Evolutionary conservation across 2,113 vertebrate genomes (phyloP), one percentile per base, ranked within the genome.

Genomic region (Dicrurus megarhynchus): DNA sequence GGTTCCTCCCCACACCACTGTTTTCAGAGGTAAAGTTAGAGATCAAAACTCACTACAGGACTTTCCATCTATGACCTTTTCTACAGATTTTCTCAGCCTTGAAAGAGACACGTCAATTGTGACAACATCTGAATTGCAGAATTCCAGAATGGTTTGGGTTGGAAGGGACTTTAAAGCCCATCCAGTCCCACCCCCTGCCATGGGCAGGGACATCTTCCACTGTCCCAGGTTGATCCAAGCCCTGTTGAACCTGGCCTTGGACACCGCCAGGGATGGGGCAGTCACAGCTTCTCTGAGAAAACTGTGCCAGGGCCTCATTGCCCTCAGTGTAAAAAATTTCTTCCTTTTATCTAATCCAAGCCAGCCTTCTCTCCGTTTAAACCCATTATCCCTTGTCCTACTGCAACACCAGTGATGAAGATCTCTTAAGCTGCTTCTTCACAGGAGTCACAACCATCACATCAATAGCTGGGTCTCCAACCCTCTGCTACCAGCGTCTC

Each of bases 211-310:
- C 47, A 76, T 6, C 4, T 69, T 35, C 21, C 63, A 32, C 47
- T 35, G 1, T 8, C 14, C 30, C 47, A 47, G 17, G 7, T 0
- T 47, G 17, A 1, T 55, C 70, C 61, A 41, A 61, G 16, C 11
- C 11, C 28, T 0, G 0, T 10, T 13, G 23, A 89, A 0, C 9
- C 20, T 55, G 14, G 14, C 16, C 61, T 61, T 21, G 47, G 10
- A 35, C 18, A 32, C 6, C 75, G 1, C 11, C 61, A 68, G 39
- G n/a, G 47, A 35, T 60, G 55, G 14, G 11, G 6, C 16, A 55
- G 14, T 3, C 41, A 55, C 47, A 41, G 15, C 9, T 53, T 0
- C 26, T 23, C 30, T 49, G n/a, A 2, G 26, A 0, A 41, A 4
- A 8, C 21, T 32, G 5, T 24, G 20, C 9, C 39, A 68, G 46